Base-by-base conservation (phyloP, 2,888 invertebrate species). In the Chrysopilus asiliformis region DNA sequence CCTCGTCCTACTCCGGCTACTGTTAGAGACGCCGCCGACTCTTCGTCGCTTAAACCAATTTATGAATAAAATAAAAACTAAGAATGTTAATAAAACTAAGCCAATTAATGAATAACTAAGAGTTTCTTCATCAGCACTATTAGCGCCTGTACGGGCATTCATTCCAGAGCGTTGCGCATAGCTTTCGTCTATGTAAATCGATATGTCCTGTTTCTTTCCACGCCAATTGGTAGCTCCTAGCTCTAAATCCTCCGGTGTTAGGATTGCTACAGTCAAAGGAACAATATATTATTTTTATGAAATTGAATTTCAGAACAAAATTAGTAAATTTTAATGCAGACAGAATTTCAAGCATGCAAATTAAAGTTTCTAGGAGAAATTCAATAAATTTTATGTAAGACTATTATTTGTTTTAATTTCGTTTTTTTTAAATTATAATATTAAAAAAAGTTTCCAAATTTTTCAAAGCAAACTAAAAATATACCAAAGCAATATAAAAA, bases 31-130 rank as follows among this genome's bases (percentile, higher is more conserved):
- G 29, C 42, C 38, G 13, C 41, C 41, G 16, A 43, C 40, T 44
- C 49, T 45, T 38, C 47, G 38, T 39, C 46, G 44, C 36, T 46
- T 46, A 39, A 48, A 49, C 49, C 51, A 51, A 44, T 49, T 51
- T 40, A 51, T 44, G 42, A 49, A 51, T 43, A 51, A 37, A 4
- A 50, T 44, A 43, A 51, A 48, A 44, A 51, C 49, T 45, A 47
- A 38, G 33, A 49, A 44, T 38, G 51, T 51, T 44, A 49, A 47
- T 42, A 49, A 38, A 45, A 49, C 39, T 47, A 51, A 45, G 34
- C 38, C 41, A 43, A 47, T 38, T 41, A 49, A 43, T 30, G 51
- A 49, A 38, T 47, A 45, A 40, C 43, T 46, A 28, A 51, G 47
- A 34, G 48, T 47, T 41, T 50, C 49, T 29, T 48, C 49, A 27